Base-by-base conservation (phyloP, 2,797 vertebrate genomes). In the Eulemur mongoz region DNA sequence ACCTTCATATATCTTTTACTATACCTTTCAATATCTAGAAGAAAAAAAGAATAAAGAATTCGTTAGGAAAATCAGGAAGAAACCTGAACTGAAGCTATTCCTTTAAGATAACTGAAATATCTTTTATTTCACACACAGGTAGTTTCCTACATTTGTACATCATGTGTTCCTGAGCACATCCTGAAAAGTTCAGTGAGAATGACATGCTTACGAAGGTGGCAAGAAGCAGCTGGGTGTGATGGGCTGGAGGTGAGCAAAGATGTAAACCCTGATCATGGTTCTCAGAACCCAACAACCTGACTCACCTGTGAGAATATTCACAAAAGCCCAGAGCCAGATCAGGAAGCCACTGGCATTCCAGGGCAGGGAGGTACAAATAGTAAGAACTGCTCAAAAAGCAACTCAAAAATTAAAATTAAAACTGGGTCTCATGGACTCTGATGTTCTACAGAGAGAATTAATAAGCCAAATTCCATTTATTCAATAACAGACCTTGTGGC, bases 21-120 rank as follows among this genome's bases (percentile, higher is more conserved):
- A 15, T 98, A 98, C 38, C 97, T 98, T 95, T 99, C 98, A 97
- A 98, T 97, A 94, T 81, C 98, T 98, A 86, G 4, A 84, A 35
- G 50, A 45, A 92, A 69, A 89, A 91, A 82, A 69, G 32, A 32
- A 85, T 23, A 97, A 91, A 70, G 13, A 72, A 67, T 50, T 91
- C 17, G 84, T 89, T 65, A 81, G 86, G 97, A 14, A 97, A 96
- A 94, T 0, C 30, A 35, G 92, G 38, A 87, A 82, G 35, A 89
- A 4, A 50, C 10, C 40, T 78, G 50, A 88, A 84, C 52, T 84
- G 85, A 70, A 63, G 32, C 17, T 43, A 93, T 38, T 93, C 48
- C 35, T 91, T 80, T 69, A 89, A 95, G 88, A 86, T 76, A 86
- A 89, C 0, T 91, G 45, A 63, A 59, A 70, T 4, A 65, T 50